Percentiles rank a stretch among this genome's conserved stretches.
Conservation (phyloP, 2,113 vertebrate genomes). For the Phylloscopus trochiloides region DNA sequence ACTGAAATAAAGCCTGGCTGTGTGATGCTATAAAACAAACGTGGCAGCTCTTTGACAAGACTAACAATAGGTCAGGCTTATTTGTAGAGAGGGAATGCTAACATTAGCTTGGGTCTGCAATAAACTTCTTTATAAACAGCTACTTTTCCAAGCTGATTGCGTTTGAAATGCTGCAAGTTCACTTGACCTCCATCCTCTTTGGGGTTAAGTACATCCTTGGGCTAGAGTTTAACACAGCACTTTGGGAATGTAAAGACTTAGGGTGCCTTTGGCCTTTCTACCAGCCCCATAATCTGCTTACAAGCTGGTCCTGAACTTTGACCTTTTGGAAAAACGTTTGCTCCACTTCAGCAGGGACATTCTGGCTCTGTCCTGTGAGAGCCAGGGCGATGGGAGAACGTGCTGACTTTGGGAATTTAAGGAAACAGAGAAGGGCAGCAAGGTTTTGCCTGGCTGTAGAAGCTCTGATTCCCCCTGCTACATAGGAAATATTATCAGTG, state of each 20-base stretch:
- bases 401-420: not conserved
- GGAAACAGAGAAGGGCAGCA: not conserved
- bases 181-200: constrained; percentile 58
- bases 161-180: constrained; percentile 58
- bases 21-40: constrained; percentile 10
- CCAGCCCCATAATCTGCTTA: constrained; percentile 56
- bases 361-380: constrained; percentile 29
- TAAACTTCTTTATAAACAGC: constrained; percentile 43
- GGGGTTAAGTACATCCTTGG: constrained; percentile 67
- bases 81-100: constrained; percentile 34
- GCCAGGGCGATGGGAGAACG: not conserved
- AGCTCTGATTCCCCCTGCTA: not conserved
- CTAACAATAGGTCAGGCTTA: constrained; percentile 21
- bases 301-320: constrained; percentile 33
- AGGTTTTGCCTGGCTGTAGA: not conserved
- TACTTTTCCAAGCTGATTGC: constrained; percentile 38
- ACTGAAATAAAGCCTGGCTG: constrained; percentile 9
- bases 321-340: constrained; percentile 54
- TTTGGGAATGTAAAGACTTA: constrained; percentile 62
- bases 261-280: constrained; percentile 54
- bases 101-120: constrained; percentile 24
- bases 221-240: constrained; percentile 53
- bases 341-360: constrained; percentile 36
- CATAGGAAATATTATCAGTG: not conserved
- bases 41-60: constrained; percentile 19